Conservation (phyloP, 2,113 vertebrate genomes). For the Etheostoma spectabile region DNA sequence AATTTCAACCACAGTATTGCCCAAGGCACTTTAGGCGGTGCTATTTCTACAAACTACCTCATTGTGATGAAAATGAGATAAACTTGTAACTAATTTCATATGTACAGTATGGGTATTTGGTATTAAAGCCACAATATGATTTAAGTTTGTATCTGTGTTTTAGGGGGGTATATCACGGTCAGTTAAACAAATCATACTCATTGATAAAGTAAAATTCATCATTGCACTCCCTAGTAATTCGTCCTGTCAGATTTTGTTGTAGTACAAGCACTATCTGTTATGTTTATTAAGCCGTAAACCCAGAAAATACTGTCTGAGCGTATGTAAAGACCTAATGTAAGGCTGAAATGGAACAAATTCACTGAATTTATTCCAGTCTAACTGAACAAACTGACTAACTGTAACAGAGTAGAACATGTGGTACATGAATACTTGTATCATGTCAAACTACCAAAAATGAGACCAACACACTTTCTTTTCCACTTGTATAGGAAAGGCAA, state of each 20-base stretch:
- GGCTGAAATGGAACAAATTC: background rate
- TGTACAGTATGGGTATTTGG: no score
- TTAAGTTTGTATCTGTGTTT: no score
- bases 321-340: background rate
- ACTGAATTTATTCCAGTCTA: background rate
- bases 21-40: background rate
- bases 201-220: background rate
- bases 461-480: background rate
- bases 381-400: background rate
- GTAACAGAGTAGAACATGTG: background rate
- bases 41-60: background rate
- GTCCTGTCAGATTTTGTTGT: background rate
- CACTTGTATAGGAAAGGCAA: slow-evolving; percentile 68
- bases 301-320: no score
- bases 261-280: background rate
- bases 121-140: no score
- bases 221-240: background rate
- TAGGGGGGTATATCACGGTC: no score
- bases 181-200: no score
- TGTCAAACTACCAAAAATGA: background rate
- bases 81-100: no score
- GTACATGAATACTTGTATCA: background rate
- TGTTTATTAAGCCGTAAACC: no score
- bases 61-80: background rate
- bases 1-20: background rate